These are phyloP conservation scores for Psettodes erumei DNA, from an alignment of 2,113 vertebrate species.

Conservation along the genomic window DNA sequence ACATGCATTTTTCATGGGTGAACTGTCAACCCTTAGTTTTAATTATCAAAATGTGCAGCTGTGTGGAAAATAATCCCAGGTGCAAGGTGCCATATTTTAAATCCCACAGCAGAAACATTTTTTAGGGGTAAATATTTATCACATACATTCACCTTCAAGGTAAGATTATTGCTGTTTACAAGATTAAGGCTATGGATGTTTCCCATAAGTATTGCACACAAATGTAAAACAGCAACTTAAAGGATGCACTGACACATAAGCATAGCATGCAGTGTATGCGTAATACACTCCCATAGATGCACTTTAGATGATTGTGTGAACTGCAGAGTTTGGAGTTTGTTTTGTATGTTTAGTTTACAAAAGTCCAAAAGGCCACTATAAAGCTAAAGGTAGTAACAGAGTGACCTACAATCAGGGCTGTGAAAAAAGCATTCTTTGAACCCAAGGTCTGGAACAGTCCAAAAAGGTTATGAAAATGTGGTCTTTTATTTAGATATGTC, in stretches of 20 bases:
- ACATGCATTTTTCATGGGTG: slow-evolving; percentile 43
- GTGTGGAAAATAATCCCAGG: slow-evolving; percentile 55
- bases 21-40: slow-evolving; percentile 37
- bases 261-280: not conserved
- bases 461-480: not conserved
- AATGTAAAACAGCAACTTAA: slow-evolving; percentile 25
- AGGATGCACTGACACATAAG: not conserved
- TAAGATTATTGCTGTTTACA: slow-evolving; percentile 51
- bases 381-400: not conserved
- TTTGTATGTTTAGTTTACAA: not conserved
- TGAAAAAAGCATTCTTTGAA: slow-evolving; percentile 1
- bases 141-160: slow-evolving; percentile 49
- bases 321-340: not conserved
- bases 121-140: slow-evolving; percentile 53
- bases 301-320: slow-evolving; percentile 9
- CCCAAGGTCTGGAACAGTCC: not conserved
- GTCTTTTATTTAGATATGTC: not conserved
- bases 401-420: not conserved
- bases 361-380: not conserved
- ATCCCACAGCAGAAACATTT: slow-evolving; percentile 55
- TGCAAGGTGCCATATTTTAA: slow-evolving; percentile 46
- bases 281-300: not conserved
- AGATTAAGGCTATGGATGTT: slow-evolving; percentile 39
- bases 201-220: slow-evolving; percentile 20
- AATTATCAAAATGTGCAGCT: slow-evolving; percentile 63